A percentile compares a stretch with the other conserved stretches of the same genome.
phyloP scores from a whole-genome alignment of 1,140 invertebrate genomes.

The Bombus picipes region DNA sequence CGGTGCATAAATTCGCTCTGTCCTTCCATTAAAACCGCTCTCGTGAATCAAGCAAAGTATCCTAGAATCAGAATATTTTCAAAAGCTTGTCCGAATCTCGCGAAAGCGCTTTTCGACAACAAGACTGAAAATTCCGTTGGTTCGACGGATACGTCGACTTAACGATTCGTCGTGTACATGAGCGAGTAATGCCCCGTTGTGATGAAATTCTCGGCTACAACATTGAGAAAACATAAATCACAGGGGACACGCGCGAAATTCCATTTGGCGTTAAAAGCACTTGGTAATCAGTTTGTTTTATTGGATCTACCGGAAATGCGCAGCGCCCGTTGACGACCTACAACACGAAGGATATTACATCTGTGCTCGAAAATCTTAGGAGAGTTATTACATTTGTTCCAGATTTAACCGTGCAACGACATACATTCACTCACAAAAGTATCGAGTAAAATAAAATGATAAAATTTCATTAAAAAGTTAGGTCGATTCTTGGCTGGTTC shows the following conservation, averaged over 20 bases:
- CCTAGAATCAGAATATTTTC: not conserved
- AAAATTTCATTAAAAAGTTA: not conserved
- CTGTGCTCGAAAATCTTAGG: not conserved
- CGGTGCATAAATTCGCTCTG: not conserved
- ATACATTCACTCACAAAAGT: not conserved
- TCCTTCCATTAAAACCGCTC: not conserved
- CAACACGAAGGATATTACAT: not conserved
- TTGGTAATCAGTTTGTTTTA: conserved; percentile 1
- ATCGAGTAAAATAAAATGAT: no score
- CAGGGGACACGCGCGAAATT: not conserved
- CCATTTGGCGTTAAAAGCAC: conserved; percentile 2
- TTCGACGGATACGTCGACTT: not conserved
- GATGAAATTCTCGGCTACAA: not conserved
- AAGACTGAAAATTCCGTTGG: not conserved
- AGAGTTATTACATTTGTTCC: not conserved
- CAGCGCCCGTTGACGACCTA: no score
- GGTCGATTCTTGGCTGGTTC: not conserved
- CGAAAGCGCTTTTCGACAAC: not conserved
- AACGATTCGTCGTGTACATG: not conserved
- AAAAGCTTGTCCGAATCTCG: not conserved
- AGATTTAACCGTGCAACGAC: not conserved
- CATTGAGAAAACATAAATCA: not conserved
- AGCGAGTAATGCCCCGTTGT: no score
- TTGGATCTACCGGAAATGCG: not conserved
- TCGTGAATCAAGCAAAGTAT: not conserved